phyloP scores from a whole-genome alignment of 2,113 vertebrate species.

The Notechis scutatus region DNA sequence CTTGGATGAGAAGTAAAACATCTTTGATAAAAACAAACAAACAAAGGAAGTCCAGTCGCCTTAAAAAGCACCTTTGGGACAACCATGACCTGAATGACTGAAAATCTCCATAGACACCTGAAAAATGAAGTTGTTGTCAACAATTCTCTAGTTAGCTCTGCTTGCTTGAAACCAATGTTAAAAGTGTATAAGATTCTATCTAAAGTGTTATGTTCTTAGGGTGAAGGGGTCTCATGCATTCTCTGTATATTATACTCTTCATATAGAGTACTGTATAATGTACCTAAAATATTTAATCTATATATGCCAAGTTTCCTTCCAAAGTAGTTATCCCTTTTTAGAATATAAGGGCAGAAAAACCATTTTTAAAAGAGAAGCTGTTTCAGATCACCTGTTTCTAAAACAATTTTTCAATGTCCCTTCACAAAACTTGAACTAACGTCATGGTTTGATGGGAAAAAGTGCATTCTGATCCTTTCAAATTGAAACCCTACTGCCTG shows the following conservation, averaged over 20 bases:
- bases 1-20: background rate
- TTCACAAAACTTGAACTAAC: background rate
- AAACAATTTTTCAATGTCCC: too few species aligned
- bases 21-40: background rate
- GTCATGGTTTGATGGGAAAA: background rate
- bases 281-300: background rate
- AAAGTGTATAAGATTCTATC: background rate
- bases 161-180: background rate
- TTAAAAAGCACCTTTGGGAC: background rate
- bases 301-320: background rate
- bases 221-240: background rate
- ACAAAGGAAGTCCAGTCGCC: background rate
- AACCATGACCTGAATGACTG: background rate
- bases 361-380: background rate
- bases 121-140: background rate
- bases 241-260: background rate
- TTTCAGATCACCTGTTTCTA: background rate
- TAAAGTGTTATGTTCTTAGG: background rate
- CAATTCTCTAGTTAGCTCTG: background rate
- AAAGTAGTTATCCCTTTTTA: background rate
- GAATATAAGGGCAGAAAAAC: background rate
- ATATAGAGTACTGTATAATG: background rate
- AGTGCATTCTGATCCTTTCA: background rate
- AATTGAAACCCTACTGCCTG: background rate
- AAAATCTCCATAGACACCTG: background rate